Evolutionary conservation across 2,797 vertebrate species (phyloP).

Genomic region (Hephaestus fuliginosus): DNA sequence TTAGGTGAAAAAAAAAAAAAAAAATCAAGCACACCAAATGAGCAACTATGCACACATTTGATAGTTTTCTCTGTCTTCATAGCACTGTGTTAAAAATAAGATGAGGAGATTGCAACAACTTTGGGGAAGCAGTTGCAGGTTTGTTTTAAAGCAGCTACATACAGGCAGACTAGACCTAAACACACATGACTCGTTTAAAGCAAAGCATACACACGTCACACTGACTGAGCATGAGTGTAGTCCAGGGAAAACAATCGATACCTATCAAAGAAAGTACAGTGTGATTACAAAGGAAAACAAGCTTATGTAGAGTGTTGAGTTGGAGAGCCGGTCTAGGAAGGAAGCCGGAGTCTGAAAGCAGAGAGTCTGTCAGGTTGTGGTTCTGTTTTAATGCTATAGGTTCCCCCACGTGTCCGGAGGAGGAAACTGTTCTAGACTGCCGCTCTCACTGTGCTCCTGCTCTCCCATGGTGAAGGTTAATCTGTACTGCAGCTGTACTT

Average conservation of each 20-base stretch:
- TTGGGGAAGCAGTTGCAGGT: slow-evolving; percentile 32
- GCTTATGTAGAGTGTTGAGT: slow-evolving; percentile 50
- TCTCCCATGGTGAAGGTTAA: slow-evolving; percentile 94
- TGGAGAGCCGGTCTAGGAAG: slow-evolving; percentile 33
- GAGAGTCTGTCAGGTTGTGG: slow-evolving; percentile 69
- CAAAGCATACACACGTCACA: slow-evolving; percentile 65
- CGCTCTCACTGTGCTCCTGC: slow-evolving; percentile 92
- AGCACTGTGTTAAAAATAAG: slow-evolving; percentile 18
- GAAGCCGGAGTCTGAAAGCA: slow-evolving; percentile 59
- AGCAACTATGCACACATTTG: slow-evolving; percentile 19
- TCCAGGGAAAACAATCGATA: slow-evolving; percentile 40
- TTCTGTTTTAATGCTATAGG: slow-evolving; percentile 86
- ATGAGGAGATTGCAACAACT: slow-evolving; percentile 4
- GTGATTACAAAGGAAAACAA: slow-evolving; percentile 54
- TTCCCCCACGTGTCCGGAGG: slow-evolving; percentile 93
- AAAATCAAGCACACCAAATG: slow-evolving; percentile 40
- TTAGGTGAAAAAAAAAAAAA: not conserved
- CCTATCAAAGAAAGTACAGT: slow-evolving; percentile 55
- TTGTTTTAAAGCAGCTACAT: slow-evolving; percentile 56
- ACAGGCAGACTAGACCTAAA: slow-evolving; percentile 67
- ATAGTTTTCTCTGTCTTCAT: slow-evolving; percentile 23
- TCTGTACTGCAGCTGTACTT: slow-evolving; percentile 95
- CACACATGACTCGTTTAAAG: slow-evolving; percentile 43
- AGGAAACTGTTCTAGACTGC: slow-evolving; percentile 95
- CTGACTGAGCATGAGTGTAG: slow-evolving; percentile 50